These are phyloP conservation scores for Ceratina japonica DNA, from an alignment of 1,140 invertebrate genomes.

Conservation along the genomic window DNA sequence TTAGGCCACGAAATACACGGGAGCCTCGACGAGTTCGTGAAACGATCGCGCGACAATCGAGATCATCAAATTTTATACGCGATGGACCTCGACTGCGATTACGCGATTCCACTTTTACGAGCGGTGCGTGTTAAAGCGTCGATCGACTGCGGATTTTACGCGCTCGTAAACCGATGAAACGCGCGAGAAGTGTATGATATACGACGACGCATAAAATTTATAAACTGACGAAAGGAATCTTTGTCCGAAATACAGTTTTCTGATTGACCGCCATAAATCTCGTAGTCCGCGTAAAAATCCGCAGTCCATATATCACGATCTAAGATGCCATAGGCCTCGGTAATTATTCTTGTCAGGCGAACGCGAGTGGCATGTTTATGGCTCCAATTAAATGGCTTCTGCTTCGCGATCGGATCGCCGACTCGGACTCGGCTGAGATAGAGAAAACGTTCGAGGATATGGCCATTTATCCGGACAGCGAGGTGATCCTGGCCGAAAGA, in stretches of 20 bases:
- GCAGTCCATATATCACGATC: too few species aligned
- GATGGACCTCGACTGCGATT: conserved; percentile 50
- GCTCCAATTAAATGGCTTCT: conserved; percentile 70
- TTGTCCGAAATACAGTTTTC: too few species aligned
- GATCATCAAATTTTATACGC: conserved; percentile 45
- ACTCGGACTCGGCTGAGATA: neutral
- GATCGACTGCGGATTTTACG: too few species aligned
- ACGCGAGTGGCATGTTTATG: conserved; percentile 57
- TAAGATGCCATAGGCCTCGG: neutral
- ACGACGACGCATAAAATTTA: too few species aligned
- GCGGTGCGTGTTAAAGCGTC: conserved; percentile 21
- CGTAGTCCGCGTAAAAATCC: too few species aligned
- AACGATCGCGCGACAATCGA: conserved; percentile 13
- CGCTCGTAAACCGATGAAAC: too few species aligned
- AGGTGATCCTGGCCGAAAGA: conserved; percentile 53
- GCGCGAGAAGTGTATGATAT: too few species aligned
- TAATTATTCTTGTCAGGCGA: conserved; percentile 50
- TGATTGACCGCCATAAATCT: too few species aligned
- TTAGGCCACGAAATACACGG: conserved; percentile 37
- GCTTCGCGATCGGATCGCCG: conserved; percentile 50
- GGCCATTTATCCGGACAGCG: conserved; percentile 66
- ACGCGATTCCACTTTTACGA: conserved; percentile 34
- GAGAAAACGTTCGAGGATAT: conserved; percentile 48
- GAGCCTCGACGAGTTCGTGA: conserved; percentile 1
- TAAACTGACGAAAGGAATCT: too few species aligned